A percentile compares a stretch with the other conserved stretches of the same genome.
These are phyloP conservation scores for Xestoiulus laeticollis DNA, from an alignment of 2,888 invertebrate genomes.

Conservation along the genomic window DNA sequence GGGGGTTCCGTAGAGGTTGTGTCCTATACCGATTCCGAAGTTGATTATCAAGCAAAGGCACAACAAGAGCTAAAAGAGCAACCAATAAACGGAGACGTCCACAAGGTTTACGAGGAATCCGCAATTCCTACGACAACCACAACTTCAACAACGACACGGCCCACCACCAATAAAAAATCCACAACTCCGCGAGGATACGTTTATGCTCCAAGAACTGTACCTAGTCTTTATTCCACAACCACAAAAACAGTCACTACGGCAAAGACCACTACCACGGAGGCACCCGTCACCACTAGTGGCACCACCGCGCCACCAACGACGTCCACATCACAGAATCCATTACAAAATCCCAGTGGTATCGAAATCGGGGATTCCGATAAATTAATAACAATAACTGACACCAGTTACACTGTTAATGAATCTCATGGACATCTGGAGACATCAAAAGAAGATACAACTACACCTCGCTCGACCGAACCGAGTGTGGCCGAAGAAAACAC, in stretches of 20 bases:
- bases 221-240: constrained; percentile 13
- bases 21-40: constrained; percentile 49
- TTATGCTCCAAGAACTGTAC: constrained; percentile 46
- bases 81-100: background rate
- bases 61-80: constrained; percentile 42
- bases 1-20: constrained; percentile 36
- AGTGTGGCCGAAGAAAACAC: background rate
- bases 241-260: background rate
- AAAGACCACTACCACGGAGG: background rate
- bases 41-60: constrained; percentile 36
- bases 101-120: background rate
- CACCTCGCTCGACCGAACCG: background rate
- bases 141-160: background rate
- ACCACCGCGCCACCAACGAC: constrained; percentile 38
- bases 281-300: background rate
- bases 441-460: background rate
- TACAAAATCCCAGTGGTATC: background rate
- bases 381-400: background rate
- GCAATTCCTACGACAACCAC: constrained; percentile 15
- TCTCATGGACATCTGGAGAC: background rate
- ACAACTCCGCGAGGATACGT: constrained; percentile 23
- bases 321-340: background rate
- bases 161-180: background rate
- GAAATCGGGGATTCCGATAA: background rate
- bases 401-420: background rate